Evolutionary conservation across 2,888 invertebrate genomes (phyloP), one percentile per base, ranked within the genome.

Genomic region (Liopterus haemorrhoidalis): DNA sequence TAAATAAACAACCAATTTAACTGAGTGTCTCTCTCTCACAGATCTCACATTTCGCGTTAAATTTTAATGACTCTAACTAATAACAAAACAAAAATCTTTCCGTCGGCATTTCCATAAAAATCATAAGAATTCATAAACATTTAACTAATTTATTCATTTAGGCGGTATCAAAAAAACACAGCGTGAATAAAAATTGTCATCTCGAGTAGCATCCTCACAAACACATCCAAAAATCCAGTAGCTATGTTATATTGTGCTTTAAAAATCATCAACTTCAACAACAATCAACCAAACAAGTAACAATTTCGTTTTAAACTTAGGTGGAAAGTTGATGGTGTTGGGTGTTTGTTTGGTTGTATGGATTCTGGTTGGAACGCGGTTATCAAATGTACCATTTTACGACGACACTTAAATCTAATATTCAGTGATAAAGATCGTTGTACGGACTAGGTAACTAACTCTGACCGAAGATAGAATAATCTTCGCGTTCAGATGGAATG

Each of bases 351-450:
- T 44, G 44, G 44, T 30, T 33, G 24, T 19, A 48, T 49, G 48
- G 50, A 52, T 48, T 48, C 36, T 49, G 49, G 49, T 45, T 47
- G 36, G 36, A 33, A 33, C 39, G 45, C 41, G 54, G 58, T 58
- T 58, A 60, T 61, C 61, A 61, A 60, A 60, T 60, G 54, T 56
- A 58, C 57, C 54, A 59, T 57, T 62, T 62, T 61, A 62, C 57
- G 60, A 60, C 58, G 59, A 58, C 57, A 58, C 60, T 61, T 59
- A 61, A 61, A 60, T 62, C 58, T 60, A 62, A 62, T 61, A 60
- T 59, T 53, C 52, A 30, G 22, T 49, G 56, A 55, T 59, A 62
- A 57, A 16, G 18, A 27, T 30, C 37, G 30, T 21, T 12, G 22
- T 19, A 12, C 24, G 20, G 36, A 22, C 20, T 36, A 31, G 14